Evolutionary conservation across 1,140 invertebrate species (phyloP), one percentile per base, ranked within the genome.

Genomic region (Caerostris darwini): DNA sequence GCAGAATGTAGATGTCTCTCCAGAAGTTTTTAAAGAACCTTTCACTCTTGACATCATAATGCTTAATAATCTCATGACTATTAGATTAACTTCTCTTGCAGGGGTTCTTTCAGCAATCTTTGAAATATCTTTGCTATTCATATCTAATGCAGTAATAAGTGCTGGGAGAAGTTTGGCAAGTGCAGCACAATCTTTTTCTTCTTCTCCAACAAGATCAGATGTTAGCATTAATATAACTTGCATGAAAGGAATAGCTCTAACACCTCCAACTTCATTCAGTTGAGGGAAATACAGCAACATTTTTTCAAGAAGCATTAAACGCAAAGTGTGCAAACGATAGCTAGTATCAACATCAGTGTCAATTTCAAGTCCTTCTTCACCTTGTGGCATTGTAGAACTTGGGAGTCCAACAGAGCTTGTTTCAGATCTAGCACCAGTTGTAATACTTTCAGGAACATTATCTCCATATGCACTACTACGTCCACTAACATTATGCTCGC

Each of bases 171-270:
- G 96, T 7, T 97, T 97, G 94, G 98, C 97, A 2, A 99, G 96
- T 57, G 98, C 98, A 2, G 96, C 96, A 95, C 97, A 97, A 95
- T 99, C 98, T 81, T 97, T 97, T 95, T 98, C 98, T 14, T 98
- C 97, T 95, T 97, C 97, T 5, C 97, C 97, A 96, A 99, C 98
- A 8, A 99, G 96, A 96, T 99, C 98, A 77, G 97, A 97, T 5
- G 98, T 98, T 57, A 99, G 96, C 97, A 99, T 99, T 6, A 99
- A 96, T 5, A 99, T 96, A 8, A 98, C 98, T 97, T 98, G 98
- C 96, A 99, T 97, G 94, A 98, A 98, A 1, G 99, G 99, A 96
- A 99, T 98, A 12, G 98, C 97, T 92, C 98, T 96, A 3, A 98
- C 97, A 10, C 99, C 99, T 69, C 97, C 96, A 87, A 97, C 97